A percentile compares a stretch with the other conserved stretches of the same genome.
Conservation (phyloP, 1,140 invertebrate genomes). For the Scaptomyza pallida region DNA sequence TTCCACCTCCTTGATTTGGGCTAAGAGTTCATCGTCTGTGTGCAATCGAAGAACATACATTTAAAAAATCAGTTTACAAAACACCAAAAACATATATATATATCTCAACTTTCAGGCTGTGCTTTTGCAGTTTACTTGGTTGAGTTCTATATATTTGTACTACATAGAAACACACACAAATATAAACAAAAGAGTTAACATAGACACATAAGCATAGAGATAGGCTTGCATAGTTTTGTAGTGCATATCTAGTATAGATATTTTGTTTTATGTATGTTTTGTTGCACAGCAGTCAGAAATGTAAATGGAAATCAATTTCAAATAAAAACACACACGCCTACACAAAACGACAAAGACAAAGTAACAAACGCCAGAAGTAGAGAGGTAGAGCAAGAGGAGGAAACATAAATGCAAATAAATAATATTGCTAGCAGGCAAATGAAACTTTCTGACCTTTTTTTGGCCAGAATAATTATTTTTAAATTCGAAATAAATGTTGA, state of each 20-base stretch:
- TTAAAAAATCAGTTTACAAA: constrained; percentile 7
- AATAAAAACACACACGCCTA: neutral
- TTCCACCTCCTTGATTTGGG: constrained; percentile 85
- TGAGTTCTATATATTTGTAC: neutral
- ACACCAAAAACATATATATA: too few species aligned
- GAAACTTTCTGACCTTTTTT: neutral
- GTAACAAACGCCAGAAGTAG: neutral
- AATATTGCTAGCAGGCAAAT: constrained; percentile 18
- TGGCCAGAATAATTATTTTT: neutral
- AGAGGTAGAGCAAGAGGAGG: neutral
- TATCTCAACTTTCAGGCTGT: neutral
- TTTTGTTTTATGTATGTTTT: constrained; percentile 35
- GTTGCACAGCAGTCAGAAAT: constrained; percentile 38
- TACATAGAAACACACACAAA: neutral
- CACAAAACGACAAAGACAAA: constrained; percentile 1
- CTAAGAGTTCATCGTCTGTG: constrained; percentile 81
- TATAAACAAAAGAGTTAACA: neutral
- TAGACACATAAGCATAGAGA: neutral
- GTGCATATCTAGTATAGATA: constrained; percentile 15
- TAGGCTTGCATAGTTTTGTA: neutral
- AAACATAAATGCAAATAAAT: constrained; percentile 22
- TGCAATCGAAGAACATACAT: constrained; percentile 7
- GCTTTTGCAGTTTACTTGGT: constrained; percentile 13
- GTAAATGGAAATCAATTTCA: constrained; percentile 41
- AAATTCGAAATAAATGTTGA: neutral